These are phyloP conservation scores for Myopa tessellatipennis DNA, from an alignment of 2,888 invertebrate genomes.

Conservation along the genomic window DNA sequence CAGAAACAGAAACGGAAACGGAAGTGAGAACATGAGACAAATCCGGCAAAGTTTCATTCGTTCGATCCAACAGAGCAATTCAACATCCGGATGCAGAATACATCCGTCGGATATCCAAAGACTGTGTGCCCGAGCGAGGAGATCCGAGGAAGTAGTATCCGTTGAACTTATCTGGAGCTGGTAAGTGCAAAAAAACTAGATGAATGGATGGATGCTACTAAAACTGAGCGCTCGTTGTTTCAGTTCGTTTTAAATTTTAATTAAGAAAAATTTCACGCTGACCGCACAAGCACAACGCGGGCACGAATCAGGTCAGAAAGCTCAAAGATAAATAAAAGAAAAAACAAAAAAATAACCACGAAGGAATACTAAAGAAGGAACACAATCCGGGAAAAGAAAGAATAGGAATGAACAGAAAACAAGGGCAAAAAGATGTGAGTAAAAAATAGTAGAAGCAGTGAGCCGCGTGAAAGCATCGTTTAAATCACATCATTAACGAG, in stretches of 20 bases:
- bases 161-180: too few species aligned
- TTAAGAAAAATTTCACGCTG: constrained; percentile 39
- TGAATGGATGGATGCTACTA: too few species aligned
- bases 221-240: background rate
- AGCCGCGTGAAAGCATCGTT: background rate
- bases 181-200: too few species aligned
- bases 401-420: background rate
- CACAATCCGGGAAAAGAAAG: background rate
- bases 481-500: background rate
- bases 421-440: background rate
- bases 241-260: constrained; percentile 42
- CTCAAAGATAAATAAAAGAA: background rate
- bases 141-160: too few species aligned
- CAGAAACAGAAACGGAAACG: constrained; percentile 34
- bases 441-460: background rate
- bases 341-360: background rate
- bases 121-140: background rate
- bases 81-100: background rate
- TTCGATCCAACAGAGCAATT: background rate
- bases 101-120: background rate
- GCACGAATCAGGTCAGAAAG: background rate
- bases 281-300: constrained; percentile 20
- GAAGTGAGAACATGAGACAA: constrained; percentile 17
- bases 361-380: background rate
- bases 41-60: constrained; percentile 4